These are phyloP conservation scores for Ornithoptera alexandrae DNA, from an alignment of 2,888 invertebrate genomes.

Conservation along the genomic window DNA sequence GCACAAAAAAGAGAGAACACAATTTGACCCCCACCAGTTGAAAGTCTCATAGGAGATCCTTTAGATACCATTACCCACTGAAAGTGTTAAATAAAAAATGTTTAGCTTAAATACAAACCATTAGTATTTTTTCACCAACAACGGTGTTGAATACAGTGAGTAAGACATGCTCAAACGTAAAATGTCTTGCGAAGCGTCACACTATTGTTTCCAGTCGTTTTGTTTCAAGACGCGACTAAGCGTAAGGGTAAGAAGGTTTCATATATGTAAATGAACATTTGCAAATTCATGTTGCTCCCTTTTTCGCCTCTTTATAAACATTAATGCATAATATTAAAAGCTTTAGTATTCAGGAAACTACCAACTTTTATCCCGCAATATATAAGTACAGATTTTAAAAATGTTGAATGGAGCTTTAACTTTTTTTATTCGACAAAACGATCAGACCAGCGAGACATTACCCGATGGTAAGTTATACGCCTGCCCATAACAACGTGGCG, in stretches of 20 bases:
- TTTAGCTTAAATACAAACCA: background rate
- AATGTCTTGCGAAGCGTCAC: constrained; percentile 4
- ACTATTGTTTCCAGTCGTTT: constrained; percentile 14
- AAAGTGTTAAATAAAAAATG: too few species aligned
- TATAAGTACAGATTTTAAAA: background rate
- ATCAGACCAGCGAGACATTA: too few species aligned
- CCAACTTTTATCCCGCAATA: background rate
- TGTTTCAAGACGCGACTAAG: constrained; percentile 10
- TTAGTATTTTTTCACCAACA: background rate
- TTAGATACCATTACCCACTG: too few species aligned
- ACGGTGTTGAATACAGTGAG: background rate
- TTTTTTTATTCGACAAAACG: too few species aligned
- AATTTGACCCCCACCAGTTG: too few species aligned
- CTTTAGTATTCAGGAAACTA: too few species aligned
- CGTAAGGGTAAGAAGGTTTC: constrained; percentile 4
- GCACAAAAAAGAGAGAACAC: too few species aligned
- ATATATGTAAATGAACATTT: constrained; percentile 6
- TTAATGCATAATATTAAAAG: background rate
- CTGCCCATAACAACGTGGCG: too few species aligned
- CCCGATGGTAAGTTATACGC: too few species aligned
- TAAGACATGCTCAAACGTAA: constrained; percentile 2
- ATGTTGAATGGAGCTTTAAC: too few species aligned
- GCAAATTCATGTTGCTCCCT: background rate
- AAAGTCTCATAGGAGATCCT: too few species aligned
- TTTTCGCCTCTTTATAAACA: background rate